phyloP scores from a whole-genome alignment of 2,797 vertebrate genomes.

The Alca torda region DNA sequence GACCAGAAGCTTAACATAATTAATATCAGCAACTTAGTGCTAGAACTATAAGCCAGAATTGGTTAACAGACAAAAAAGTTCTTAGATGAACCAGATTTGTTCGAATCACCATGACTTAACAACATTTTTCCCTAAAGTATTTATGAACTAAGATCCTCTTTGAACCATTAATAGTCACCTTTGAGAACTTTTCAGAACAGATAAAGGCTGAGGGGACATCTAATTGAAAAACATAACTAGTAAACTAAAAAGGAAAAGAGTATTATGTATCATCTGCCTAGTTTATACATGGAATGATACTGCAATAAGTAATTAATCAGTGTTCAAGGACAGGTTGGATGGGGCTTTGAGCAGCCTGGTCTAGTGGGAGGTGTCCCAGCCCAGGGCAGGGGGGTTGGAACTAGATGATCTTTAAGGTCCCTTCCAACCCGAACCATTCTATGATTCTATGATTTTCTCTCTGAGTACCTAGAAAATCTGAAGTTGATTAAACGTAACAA shows the following conservation, averaged over 20 bases:
- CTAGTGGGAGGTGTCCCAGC: background rate
- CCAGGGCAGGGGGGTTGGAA: background rate
- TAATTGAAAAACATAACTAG: background rate
- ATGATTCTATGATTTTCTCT: background rate
- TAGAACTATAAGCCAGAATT: background rate
- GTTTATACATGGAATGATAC: background rate
- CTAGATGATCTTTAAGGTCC: background rate
- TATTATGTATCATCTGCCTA: background rate
- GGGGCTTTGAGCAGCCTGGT: background rate
- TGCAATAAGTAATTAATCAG: background rate
- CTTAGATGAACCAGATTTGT: background rate
- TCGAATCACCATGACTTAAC: background rate
- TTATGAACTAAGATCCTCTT: background rate
- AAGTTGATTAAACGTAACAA: background rate
- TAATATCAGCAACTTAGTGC: background rate
- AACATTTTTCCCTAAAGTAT: background rate
- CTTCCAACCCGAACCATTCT: background rate
- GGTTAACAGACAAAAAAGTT: background rate
- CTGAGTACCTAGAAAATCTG: background rate
- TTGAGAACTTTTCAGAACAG: background rate
- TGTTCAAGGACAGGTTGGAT: background rate
- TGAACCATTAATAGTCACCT: background rate
- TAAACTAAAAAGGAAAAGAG: background rate
- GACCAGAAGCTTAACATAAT: conserved; percentile 2
- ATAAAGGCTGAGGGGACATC: background rate